Percentiles rank a stretch among this genome's conserved stretches.
phyloP scores from a whole-genome alignment of 2,797 vertebrate genomes.

The Chelidonichthys spinosus region DNA sequence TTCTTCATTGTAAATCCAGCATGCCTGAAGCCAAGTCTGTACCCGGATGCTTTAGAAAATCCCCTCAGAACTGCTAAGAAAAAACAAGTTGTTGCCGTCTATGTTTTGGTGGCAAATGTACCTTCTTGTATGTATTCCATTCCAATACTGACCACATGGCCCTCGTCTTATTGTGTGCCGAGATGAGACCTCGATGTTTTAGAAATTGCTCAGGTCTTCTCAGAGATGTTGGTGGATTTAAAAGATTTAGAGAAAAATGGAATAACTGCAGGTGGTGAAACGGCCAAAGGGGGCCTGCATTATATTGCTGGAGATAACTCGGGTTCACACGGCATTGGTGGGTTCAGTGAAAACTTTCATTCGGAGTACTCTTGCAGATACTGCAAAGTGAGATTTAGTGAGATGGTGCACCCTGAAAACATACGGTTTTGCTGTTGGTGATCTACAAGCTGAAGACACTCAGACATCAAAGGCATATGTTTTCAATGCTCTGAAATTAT shows the following conservation, averaged over 20 bases:
- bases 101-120: constrained; percentile 35
- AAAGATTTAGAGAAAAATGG: constrained; percentile 28
- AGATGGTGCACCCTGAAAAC: no score
- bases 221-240: constrained; percentile 21
- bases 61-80: constrained; percentile 25
- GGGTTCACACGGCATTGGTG: constrained; percentile 28
- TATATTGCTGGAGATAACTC: constrained; percentile 38
- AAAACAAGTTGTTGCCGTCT: constrained; percentile 29
- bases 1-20: no score
- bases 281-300: constrained; percentile 15
- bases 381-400: no score
- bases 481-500: no score
- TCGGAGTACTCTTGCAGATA: constrained; percentile 34
- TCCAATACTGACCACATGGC: constrained; percentile 34
- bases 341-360: constrained; percentile 31
- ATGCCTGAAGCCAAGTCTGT: no score
- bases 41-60: no score
- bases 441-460: no score
- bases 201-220: constrained; percentile 28
- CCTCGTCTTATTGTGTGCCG: constrained; percentile 15
- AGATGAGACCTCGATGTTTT: constrained; percentile 30
- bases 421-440: no score
- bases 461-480: no score
- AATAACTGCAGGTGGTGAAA: background rate
- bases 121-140: background rate